Evolutionary conservation across 1,140 invertebrate species (phyloP).

Genomic region (Lordiphosa clarofinis): DNA sequence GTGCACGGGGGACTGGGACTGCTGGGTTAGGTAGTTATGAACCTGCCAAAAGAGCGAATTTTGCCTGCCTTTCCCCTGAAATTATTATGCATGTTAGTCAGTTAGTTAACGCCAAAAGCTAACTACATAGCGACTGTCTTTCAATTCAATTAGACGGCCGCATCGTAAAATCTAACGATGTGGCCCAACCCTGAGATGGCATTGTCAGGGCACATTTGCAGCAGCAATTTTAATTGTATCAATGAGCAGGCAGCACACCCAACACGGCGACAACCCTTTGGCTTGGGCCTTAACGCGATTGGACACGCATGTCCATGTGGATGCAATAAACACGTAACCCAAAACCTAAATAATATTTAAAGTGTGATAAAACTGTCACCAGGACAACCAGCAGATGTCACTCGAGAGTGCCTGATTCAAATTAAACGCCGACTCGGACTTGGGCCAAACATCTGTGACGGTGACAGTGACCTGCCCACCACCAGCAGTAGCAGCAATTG

Average conservation of each 20-base stretch:
- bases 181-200: slow-evolving; percentile 63
- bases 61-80: slow-evolving; percentile 1
- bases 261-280: slow-evolving; percentile 47
- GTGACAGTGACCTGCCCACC: neutral
- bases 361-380: slow-evolving; percentile 73
- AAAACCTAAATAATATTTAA: slow-evolving; percentile 61
- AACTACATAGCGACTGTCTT: slow-evolving; percentile 13
- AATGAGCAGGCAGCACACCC: slow-evolving; percentile 21
- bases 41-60: slow-evolving; percentile 21
- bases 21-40: slow-evolving; percentile 1
- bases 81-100: slow-evolving; percentile 8
- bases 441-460: slow-evolving; percentile 49
- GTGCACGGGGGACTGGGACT: neutral
- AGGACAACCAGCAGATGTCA: slow-evolving; percentile 69
- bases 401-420: slow-evolving; percentile 34
- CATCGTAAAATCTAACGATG: slow-evolving; percentile 72
- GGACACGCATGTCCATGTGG: slow-evolving; percentile 66
- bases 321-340: slow-evolving; percentile 71
- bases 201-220: slow-evolving; percentile 70
- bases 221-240: slow-evolving; percentile 71
- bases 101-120: neutral
- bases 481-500: neutral
- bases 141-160: slow-evolving; percentile 52
- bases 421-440: slow-evolving; percentile 9
- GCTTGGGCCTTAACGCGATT: slow-evolving; percentile 58